Evolutionary conservation across 2,113 vertebrate species (phyloP).

Genomic region (Microtus ochrogaster): DNA sequence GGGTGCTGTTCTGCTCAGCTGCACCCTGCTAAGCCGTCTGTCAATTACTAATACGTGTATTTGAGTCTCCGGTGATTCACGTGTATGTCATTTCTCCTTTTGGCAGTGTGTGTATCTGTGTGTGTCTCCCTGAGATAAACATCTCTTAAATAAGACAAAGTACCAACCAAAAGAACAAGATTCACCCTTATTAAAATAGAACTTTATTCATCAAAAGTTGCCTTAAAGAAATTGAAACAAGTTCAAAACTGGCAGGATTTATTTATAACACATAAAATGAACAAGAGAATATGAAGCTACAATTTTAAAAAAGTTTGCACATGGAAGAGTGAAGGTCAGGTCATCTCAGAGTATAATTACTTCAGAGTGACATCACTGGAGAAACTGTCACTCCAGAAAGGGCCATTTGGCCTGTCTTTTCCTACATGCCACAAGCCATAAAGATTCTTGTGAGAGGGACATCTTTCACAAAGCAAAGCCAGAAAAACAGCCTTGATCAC

Average conservation of each 20-base stretch:
- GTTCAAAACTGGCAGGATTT: not conserved
- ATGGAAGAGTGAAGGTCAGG: not conserved
- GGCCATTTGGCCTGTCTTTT: not conserved
- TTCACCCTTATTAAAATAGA: slow-evolving; percentile 14
- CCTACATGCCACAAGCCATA: not conserved
- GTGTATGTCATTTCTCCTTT: not conserved
- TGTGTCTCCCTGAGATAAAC: not conserved
- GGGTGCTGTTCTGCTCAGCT: not conserved
- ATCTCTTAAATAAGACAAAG: not conserved
- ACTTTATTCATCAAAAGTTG: slow-evolving; percentile 12
- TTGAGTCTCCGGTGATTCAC: not conserved
- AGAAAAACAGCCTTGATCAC: slow-evolving; percentile 5
- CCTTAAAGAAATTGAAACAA: not conserved
- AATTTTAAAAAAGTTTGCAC: not conserved
- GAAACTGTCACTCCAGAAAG: not conserved
- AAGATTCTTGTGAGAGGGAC: not conserved
- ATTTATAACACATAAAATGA: not conserved
- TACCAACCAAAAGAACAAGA: not conserved
- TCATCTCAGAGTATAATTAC: not conserved
- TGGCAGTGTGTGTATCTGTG: not conserved
- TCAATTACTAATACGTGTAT: not conserved
- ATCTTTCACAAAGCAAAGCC: not conserved
- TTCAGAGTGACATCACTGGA: slow-evolving; percentile 7
- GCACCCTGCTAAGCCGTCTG: not conserved
- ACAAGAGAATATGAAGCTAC: not conserved